phyloP scores from a whole-genome alignment of 2,888 invertebrate genomes.

The Phragmatobia fuliginosa region DNA sequence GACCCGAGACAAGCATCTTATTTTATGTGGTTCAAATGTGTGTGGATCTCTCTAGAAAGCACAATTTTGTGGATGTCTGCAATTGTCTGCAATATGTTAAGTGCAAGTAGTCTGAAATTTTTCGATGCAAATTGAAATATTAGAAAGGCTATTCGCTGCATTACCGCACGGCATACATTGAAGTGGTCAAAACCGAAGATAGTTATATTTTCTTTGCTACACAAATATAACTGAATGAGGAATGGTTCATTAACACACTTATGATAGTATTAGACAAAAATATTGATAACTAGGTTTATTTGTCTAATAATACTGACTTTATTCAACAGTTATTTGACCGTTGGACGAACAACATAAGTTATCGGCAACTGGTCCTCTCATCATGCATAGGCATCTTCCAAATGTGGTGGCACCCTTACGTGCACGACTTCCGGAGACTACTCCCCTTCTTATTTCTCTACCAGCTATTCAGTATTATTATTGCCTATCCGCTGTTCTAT shows the following conservation, averaged over 20 bases:
- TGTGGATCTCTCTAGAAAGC: neutral
- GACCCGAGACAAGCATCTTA: neutral
- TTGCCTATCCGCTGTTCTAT: constrained; percentile 79
- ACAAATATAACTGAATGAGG: neutral
- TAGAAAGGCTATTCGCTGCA: neutral
- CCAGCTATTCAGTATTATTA: constrained; percentile 73
- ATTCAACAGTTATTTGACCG: constrained; percentile 66
- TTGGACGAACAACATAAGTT: constrained; percentile 80
- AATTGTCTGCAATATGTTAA: neutral
- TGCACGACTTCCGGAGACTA: constrained; percentile 67
- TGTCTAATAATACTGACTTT: neutral
- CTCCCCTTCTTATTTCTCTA: constrained; percentile 78
- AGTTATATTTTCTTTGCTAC: neutral
- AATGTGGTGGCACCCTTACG: constrained; percentile 80
- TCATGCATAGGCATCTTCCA: constrained; percentile 77
- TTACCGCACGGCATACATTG: neutral
- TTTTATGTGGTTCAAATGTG: neutral
- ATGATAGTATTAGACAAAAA: neutral
- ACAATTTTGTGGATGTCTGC: neutral
- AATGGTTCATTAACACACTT: neutral
- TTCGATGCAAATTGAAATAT: neutral
- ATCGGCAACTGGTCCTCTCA: constrained; percentile 75
- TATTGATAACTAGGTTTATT: neutral
- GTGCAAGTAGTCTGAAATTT: neutral
- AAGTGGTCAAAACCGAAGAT: neutral